Evolutionary conservation across 2,113 vertebrate genomes (phyloP), one percentile per base, ranked within the genome.

Genomic region (Sorex fumeus): DNA sequence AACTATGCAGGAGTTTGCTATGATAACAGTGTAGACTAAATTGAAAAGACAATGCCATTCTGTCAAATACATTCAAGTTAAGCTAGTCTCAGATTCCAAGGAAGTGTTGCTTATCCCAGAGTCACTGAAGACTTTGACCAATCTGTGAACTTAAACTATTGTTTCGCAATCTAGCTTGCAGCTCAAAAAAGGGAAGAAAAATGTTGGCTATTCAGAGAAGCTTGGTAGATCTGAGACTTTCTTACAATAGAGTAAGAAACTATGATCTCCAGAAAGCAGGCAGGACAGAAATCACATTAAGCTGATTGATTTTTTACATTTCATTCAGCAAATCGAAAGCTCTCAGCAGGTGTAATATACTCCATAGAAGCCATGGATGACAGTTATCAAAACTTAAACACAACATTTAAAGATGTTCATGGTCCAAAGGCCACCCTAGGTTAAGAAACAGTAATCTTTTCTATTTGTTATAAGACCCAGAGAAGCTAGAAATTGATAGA

Each of bases 371-470:
- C 8, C 8, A 94, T 11, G 69, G 81, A 71, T 82, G 71, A 94
- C 45, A 90, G 85, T 85, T 71, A 96, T 93, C 93, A 95, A 87
- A 95, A 94, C 75, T 70, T 86, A 88, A 93, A 96, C 32, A 45
- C 69, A 79, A 70, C 47, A 81, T 97, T 93, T 43, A 84, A 87
- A 88, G 64, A 72, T 75, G 23, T 12, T 40, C 13, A 45, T 76
- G 43, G 30, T 78, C 40, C 16, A 79, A 34, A 83, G 47, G 57
- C 23, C 66, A 87, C 36, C 82, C 57, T 34, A 50, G 66, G 71
- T 91, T 93, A 93, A 95, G 50, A 78, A 93, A 32, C 21, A 32
- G 57, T 74, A 86, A 76, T 88, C n/a, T 64, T 36, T 34, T 60
- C 81, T 70, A 88, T 25, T 92, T 80, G 90, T 72, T 87, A 88